Percentiles rank a stretch among this genome's conserved stretches.
Evolutionary conservation across 2,888 invertebrate genomes (phyloP).

Genomic region (Gryllus longicercus): DNA sequence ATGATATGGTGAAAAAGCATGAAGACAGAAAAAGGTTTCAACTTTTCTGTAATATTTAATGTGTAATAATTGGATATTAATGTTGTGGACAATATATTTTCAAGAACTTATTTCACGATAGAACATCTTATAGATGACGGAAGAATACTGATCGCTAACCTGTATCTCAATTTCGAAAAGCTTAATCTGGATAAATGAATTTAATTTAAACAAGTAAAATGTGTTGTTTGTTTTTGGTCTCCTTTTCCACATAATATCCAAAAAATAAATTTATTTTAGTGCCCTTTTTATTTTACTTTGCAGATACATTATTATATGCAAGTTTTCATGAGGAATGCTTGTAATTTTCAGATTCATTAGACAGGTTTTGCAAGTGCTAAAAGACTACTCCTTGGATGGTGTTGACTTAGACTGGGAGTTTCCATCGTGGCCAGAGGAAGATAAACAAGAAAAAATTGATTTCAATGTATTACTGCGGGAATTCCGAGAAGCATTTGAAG

Average conservation of each 20-base stretch:
- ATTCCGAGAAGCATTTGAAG: constrained; percentile 62
- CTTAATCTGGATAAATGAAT: no score
- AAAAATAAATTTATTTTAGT: no score
- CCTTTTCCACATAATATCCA: no score
- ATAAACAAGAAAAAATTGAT: constrained; percentile 62
- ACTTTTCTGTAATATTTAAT: no score
- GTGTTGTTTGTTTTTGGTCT: no score
- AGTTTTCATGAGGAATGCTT: background rate
- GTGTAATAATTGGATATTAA: no score
- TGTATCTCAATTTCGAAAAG: no score
- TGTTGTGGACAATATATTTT: no score
- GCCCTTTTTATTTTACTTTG: background rate
- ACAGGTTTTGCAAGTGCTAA: constrained; percentile 53
- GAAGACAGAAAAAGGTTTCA: constrained; percentile 59
- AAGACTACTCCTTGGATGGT: constrained; percentile 61
- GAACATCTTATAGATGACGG: no score
- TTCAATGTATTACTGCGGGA: constrained; percentile 72
- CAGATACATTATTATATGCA: background rate
- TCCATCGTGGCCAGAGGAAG: constrained; percentile 57
- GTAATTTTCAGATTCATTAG: constrained; percentile 51
- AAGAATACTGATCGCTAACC: no score
- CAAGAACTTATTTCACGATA: no score
- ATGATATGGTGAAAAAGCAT: constrained; percentile 69
- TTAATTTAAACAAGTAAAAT: no score
- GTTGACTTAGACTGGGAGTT: constrained; percentile 86